Conservation (phyloP, 2,888 invertebrate species). For the Dione juno region DNA sequence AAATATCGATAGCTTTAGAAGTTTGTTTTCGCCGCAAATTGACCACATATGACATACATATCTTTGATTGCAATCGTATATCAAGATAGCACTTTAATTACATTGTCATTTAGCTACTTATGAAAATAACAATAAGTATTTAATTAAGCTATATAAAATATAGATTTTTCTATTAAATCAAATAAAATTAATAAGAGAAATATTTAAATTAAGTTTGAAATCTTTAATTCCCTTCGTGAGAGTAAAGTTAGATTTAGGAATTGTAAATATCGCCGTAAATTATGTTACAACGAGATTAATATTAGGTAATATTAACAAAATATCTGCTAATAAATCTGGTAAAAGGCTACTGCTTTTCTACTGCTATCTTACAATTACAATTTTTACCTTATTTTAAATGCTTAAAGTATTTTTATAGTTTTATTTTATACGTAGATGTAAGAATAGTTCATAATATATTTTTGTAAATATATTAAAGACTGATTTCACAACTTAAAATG, state of each 20-base stretch:
- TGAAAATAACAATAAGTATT: conserved; percentile 1
- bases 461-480: conserved; percentile 35
- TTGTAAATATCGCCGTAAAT: too few relatives aligned
- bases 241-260: too few relatives aligned
- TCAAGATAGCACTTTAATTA: background rate
- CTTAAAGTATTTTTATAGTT: background rate
- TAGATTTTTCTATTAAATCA: too few relatives aligned
- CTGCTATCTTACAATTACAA: too few relatives aligned
- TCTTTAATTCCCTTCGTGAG: too few relatives aligned
- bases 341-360: too few relatives aligned
- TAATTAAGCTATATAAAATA: background rate
- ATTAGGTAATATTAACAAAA: too few relatives aligned
- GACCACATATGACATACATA: background rate
- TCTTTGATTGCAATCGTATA: conserved; percentile 10
- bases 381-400: too few relatives aligned
- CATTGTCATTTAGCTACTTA: background rate
- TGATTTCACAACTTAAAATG: conserved; percentile 34
- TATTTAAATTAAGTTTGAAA: too few relatives aligned
- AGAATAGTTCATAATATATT: background rate
- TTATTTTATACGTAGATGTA: background rate
- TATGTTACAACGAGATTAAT: too few relatives aligned
- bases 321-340: too few relatives aligned
- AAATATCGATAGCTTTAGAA: conserved; percentile 3
- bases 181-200: too few relatives aligned
- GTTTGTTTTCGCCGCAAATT: background rate